Base-by-base conservation (phyloP, 2,113 vertebrate genomes). In the Mola mola region DNA sequence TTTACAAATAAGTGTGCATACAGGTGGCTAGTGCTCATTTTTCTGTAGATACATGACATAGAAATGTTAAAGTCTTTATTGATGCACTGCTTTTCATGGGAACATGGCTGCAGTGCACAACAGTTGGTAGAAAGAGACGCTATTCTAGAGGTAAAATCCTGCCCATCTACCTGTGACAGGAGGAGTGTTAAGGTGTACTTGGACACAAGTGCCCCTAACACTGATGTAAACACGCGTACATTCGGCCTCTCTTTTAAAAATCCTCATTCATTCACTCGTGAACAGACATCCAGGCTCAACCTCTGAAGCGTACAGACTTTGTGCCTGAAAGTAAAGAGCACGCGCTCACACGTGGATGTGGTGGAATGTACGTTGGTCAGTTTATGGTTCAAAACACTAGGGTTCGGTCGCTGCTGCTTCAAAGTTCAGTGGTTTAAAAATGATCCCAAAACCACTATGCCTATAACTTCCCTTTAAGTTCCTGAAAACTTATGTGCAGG, bases 1-100 rank as follows among this genome's bases (percentile, higher is more conserved):
- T 90, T 86, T 89, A 89, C 86, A 89, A 81, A 75, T 20, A 40
- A 52, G 78, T 86, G 87, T 86, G 88, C 83, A 77, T 88, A 85
- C 81, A 86, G 51, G 81, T 72, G 80, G 77, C 77, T 66, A 81
- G 86, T 83, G 89, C 67, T 84, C 49, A 2, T 80, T 77, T 67
- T 75, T 55, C 37, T 52, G 69, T 63, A 19, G 65, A 57, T 68
- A 61, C 68, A 56, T 48, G 44, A 78, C 67, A 56, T 81, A 59
- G 72, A 82, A 59, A 77, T 0, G 53, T 61, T 48, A 58, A 3
- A 37, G 78, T n/a, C n/a, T n/a, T n/a, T n/a, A n/a, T n/a, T n/a
- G n/a, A n/a, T n/a, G n/a, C n/a, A n/a, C n/a, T n/a, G n/a, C n/a
- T n/a, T 12, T 43, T 40, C 56, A 28, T 24, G 65, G 55, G 41